These are phyloP conservation scores for Leptocoma aspasia DNA, from an alignment of 2,113 vertebrate genomes.

Conservation along the genomic window DNA sequence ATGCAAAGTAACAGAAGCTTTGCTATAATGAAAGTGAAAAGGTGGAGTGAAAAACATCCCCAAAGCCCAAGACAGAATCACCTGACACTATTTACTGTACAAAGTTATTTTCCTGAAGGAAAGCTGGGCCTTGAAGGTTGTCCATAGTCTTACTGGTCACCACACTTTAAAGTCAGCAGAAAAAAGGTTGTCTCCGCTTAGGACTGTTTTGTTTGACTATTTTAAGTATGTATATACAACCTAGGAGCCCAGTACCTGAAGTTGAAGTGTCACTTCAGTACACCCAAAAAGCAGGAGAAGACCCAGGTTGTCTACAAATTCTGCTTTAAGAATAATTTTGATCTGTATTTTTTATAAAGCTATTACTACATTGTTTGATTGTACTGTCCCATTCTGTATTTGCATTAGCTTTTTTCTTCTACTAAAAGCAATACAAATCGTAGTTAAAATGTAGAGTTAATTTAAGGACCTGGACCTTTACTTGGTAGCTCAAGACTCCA, in stretches of 20 bases:
- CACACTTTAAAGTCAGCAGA: neutral
- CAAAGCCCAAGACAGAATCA: neutral
- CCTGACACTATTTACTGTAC: neutral
- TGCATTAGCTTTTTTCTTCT: neutral
- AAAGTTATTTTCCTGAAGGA: neutral
- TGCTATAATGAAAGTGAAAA: neutral
- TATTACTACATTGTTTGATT: neutral
- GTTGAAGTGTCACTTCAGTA: neutral
- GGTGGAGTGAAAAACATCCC: neutral
- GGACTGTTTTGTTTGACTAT: neutral
- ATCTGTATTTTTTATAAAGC: neutral
- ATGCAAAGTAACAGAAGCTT: neutral
- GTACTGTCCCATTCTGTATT: neutral
- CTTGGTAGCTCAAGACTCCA: neutral
- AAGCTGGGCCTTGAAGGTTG: neutral
- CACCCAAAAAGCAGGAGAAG: neutral
- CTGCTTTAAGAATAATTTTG: neutral
- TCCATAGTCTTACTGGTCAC: neutral
- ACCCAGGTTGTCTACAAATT: neutral
- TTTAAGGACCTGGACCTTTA: neutral
- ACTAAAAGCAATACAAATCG: neutral
- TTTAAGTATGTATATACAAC: neutral
- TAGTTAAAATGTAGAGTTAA: neutral
- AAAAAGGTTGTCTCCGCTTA: accelerated
- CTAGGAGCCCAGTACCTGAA: neutral